Evolutionary conservation across 2,113 vertebrate species (phyloP), one percentile per base, ranked within the genome.

Genomic region (Larimichthys crocea): DNA sequence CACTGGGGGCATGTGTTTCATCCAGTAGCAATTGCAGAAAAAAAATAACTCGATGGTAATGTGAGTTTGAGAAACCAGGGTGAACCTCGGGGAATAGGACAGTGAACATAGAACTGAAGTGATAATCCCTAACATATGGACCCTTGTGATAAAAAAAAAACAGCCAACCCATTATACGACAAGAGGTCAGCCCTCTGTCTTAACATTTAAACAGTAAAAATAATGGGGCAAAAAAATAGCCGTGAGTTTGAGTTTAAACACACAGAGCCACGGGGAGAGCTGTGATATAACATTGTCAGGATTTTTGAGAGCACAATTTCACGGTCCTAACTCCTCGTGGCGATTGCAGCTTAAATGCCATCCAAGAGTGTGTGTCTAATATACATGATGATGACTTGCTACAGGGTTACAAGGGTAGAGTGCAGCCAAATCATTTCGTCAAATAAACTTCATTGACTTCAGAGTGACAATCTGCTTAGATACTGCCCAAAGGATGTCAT

Each of bases 381-480:
- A 91, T 87, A 88, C 88, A 91, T 91, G 87, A 73, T 88, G 90
- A 92, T 91, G 88, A 90, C 84, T 89, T 86, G 89, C 91, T 88
- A 75, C 77, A 65, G 88, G 90, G 89, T 91, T 88, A 79, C 81
- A 77, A 79, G 85, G 88, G 61, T 74, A 79, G 64, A 24, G 72
- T 49, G 11, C 83, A 26, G 66, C 82, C 76, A 82, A 89, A 90
- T 85, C 29, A 35, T 88, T 92, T 83, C 85, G 87, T 89, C 84
- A 87, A 88, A 91, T 87, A 86, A 89, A 92, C 88, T 89, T 76
- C 88, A 88, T 59, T 86, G 88, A 76, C 78, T 91, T 70, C 55
- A 61, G 62, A 90, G 67, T 65, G 76, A 76, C 83, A 83, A 55
- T 82, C 64, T 87, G 81, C 90, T 87, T 29, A 62, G 86, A 85